Base-by-base conservation (phyloP, 2,888 invertebrate species). In the Lamellibrachia satsuma region DNA sequence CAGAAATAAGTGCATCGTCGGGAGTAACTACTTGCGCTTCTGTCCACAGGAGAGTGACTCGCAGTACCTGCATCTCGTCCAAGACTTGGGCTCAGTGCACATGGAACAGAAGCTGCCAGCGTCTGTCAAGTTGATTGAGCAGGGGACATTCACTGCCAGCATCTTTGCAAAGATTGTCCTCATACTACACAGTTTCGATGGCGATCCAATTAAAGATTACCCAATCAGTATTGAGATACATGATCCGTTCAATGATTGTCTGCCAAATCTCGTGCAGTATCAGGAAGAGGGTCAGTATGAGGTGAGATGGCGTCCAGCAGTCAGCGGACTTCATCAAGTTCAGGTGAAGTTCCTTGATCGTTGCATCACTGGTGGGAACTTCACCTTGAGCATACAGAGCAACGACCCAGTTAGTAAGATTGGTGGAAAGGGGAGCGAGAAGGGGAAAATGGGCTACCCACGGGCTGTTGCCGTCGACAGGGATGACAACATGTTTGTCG, bases 341-440 rank as follows among this genome's bases (percentile, higher is more conserved):
- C 92, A 93, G 55, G 94, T 94, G 4, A 92, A 91, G n/a, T 94
- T 94, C 92, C 92, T 93, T 52, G 93, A 92, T 52, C 93, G 93
- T n/a, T 39, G 90, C 7, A 92, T 94, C 15, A 9, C 90, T 7
- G 93, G 93, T 9, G 93, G 92, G 27, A 92, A 93, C 8, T 91
- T 93, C 57, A 92, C 75, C 11, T n/a, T 94, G n/a, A 92, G 91
- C 57, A 94, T 94, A 3, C 93, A 92, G 27, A 94, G 94, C 92
- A 94, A 94, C 91, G 93, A 94, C 91, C 94, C 94, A 3, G 93
- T 94, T 7, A 51, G 52, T 22, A 91, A 55, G 27, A 92, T 94
- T 57, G 94, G 94, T 3, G 90, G 60, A n/a, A 92, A 93, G 90
- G 94, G 93, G 0, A 91, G 52, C 55, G 92, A 90, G 6, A 92